Percentiles rank a stretch among this genome's conserved stretches.
phyloP scores from a whole-genome alignment of 2,888 invertebrate genomes.

The Torymus tubicola region DNA sequence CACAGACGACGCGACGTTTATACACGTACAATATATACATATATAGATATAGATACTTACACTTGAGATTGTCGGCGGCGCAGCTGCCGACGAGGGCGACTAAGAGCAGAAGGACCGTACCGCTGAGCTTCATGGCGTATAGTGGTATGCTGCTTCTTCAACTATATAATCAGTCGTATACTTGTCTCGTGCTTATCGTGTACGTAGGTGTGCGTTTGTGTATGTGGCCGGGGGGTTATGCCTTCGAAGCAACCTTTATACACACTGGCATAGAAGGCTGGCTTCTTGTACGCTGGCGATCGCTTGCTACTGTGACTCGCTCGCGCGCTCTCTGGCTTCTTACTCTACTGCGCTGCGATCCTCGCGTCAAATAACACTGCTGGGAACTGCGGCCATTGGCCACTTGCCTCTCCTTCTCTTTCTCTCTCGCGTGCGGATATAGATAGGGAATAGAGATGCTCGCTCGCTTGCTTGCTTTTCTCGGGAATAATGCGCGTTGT shows the following conservation, averaged over 20 bases:
- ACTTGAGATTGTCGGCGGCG: constrained; percentile 79
- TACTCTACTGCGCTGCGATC: background rate
- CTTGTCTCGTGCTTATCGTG: too few relatives aligned
- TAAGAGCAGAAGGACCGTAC: constrained; percentile 77
- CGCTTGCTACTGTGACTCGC: too few relatives aligned
- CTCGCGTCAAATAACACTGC: background rate
- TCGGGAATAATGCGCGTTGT: background rate
- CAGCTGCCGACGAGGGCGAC: constrained; percentile 76
- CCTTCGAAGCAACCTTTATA: constrained; percentile 84
- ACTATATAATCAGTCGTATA: too few relatives aligned
- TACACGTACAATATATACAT: background rate
- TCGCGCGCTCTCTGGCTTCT: constrained; percentile 16
- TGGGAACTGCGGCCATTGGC: background rate
- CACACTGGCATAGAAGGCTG: constrained; percentile 94
- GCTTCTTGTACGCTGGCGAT: constrained; percentile 16
- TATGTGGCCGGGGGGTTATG: constrained; percentile 24
- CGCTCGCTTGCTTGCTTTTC: background rate
- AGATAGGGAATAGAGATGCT: too few relatives aligned
- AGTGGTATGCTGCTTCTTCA: background rate
- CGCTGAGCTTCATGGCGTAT: constrained; percentile 74
- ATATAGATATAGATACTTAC: constrained; percentile 79
- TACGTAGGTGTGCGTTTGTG: background rate
- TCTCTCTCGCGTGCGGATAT: too few relatives aligned
- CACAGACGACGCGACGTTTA: background rate
- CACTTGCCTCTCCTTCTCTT: background rate